Base-by-base conservation (phyloP, 1,140 invertebrate genomes). In the Delia radicum region DNA sequence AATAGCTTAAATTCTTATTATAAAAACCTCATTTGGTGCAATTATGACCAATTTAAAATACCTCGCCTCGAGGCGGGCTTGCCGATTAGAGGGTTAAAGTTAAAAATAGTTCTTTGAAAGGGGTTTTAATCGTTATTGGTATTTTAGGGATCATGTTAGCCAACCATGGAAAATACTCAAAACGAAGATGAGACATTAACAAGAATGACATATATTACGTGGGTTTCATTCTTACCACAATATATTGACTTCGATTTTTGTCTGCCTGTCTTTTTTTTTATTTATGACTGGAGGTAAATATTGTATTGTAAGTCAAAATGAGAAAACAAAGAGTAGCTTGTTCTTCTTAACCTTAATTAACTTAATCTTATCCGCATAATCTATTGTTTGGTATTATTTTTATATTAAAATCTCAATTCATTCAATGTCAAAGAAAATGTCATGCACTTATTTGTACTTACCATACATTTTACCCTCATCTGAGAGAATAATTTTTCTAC, bases 391-490 rank as follows among this genome's bases (percentile, higher is more conserved):
- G 24, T 69, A n/a, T 28, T 18, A 29, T 67, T 67, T 29, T 7
- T 7, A 55, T 21, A 24, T 24, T 55, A 15, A 4, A 15, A 3
- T n/a, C n/a, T n/a, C n/a, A n/a, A 37, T 37, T 37, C 13, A 37
- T 37, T 7, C 8, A 10, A 10, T 37, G 33, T 13, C 13, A 3
- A 1, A 37, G 1, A 7, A 37, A 2, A 37, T 37, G 8, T 3
- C 8, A 1, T 37, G 8, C 33, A 37, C 33, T 37, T n/a, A n/a
- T n/a, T 63, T 33, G 80, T n/a, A 94, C 96, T 96, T 90, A 99
- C 98, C 98, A 91, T 99, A 99, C 98, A 99, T 99, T 92, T 99
- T 99, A 86, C 98, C 98, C 89, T 99, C 98, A 88, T 99, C 98
- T 77, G 97, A 99, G 79, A 99, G 91, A 80, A 99, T 99, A 86